Conservation (phyloP, 1,140 invertebrate species). For the Drosophila sp. region DNA sequence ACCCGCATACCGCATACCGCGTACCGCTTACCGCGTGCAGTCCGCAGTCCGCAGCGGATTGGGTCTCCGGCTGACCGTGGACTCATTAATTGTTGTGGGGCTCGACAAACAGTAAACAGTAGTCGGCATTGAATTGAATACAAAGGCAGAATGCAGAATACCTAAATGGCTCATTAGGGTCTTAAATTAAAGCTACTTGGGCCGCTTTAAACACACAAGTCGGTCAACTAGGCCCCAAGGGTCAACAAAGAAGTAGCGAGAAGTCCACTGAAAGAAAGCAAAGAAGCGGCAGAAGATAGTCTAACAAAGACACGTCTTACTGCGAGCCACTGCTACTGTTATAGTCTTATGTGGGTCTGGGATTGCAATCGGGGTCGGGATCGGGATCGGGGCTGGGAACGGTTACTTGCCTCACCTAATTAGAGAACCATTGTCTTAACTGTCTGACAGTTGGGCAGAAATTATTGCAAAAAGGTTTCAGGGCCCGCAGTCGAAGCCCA, state of each 20-base stretch:
- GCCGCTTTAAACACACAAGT: constrained; percentile 40
- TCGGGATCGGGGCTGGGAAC: constrained; percentile 1
- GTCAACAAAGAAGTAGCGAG: constrained; percentile 18
- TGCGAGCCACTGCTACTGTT: constrained; percentile 34
- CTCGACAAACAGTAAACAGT: constrained; percentile 75
- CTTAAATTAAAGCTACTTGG: constrained; percentile 80
- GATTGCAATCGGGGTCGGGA: constrained; percentile 5
- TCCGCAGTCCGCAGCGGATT: constrained; percentile 22
- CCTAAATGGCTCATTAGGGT: constrained; percentile 79
- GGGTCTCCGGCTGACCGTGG: constrained; percentile 58
- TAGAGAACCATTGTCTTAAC: constrained; percentile 71
- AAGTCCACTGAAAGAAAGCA: constrained; percentile 46
- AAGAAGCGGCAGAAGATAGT: constrained; percentile 43
- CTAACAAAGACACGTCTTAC: constrained; percentile 30
- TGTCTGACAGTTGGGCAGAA: constrained; percentile 61
- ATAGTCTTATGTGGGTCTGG: constrained; percentile 3
- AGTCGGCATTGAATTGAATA: constrained; percentile 79
- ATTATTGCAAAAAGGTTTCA: constrained; percentile 42
- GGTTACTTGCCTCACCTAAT: constrained; percentile 56
- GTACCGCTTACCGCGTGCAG: too few species aligned
- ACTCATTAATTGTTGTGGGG: constrained; percentile 72
- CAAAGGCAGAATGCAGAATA: constrained; percentile 73
- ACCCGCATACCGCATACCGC: too few species aligned
- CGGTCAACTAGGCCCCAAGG: constrained; percentile 66
- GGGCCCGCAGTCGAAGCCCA: constrained; percentile 22